Percentiles rank a stretch among this genome's conserved stretches.
Conservation (phyloP, 1,140 invertebrate species). For the Vanessa tameamea region DNA sequence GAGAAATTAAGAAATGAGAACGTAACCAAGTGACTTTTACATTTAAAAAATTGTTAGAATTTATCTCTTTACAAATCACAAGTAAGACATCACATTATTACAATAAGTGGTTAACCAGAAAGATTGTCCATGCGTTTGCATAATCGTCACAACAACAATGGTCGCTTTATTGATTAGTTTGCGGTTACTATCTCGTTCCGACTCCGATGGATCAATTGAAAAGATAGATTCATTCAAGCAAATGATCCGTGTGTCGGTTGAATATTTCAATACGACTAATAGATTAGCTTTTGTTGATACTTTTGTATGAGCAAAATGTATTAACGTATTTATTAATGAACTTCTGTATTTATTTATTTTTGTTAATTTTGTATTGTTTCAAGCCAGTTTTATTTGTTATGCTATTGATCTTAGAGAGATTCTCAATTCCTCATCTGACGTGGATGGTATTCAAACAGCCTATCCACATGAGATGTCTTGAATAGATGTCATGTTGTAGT, state of each 20-base stretch:
- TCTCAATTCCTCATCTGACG: not conserved
- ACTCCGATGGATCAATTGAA: slow-evolving; percentile 65
- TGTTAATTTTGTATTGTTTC: too few relatives aligned
- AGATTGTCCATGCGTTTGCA: slow-evolving; percentile 13
- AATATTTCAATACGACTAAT: not conserved
- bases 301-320: not conserved
- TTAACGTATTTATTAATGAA: too few relatives aligned
- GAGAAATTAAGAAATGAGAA: too few relatives aligned
- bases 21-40: too few relatives aligned
- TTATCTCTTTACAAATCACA: too few relatives aligned
- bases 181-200: slow-evolving; percentile 54
- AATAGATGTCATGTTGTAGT: too few relatives aligned
- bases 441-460: too few relatives aligned
- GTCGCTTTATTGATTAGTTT: slow-evolving; percentile 54
- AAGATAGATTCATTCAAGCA: slow-evolving; percentile 45
- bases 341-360: too few relatives aligned
- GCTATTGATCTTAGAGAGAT: not conserved
- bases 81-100: not conserved
- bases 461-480: too few relatives aligned
- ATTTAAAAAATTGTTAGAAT: too few relatives aligned
- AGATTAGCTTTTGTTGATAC: not conserved
- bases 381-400: not conserved
- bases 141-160: slow-evolving; percentile 42
- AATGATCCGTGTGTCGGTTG: slow-evolving; percentile 16
- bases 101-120: not conserved